These are phyloP conservation scores for Sakesphorus luctuosus DNA, from an alignment of 2,113 vertebrate genomes.

Conservation along the genomic window DNA sequence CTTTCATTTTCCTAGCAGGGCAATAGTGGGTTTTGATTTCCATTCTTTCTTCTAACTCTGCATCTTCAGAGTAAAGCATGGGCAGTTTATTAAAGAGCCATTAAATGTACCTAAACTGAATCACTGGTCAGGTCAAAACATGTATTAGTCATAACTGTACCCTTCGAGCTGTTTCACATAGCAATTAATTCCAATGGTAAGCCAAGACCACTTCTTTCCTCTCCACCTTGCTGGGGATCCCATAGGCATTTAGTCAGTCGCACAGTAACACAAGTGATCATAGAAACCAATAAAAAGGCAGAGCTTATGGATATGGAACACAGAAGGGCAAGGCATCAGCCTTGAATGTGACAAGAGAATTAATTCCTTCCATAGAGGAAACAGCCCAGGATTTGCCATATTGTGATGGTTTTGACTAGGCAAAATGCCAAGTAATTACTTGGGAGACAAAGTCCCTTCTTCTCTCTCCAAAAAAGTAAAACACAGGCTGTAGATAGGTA, in stretches of 20 bases:
- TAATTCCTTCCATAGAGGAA: not conserved
- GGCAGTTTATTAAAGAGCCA: not conserved
- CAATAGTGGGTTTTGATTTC: not conserved
- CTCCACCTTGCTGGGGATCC: not conserved
- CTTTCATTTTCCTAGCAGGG: not conserved
- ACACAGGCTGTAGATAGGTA: too few relatives aligned
- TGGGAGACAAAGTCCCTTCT: too few relatives aligned
- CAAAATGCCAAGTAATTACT: too few relatives aligned
- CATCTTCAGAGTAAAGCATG: not conserved
- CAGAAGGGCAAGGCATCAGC: not conserved
- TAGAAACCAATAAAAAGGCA: not conserved
- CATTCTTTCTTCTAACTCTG: not conserved
- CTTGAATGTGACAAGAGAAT: not conserved
- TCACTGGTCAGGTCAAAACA: not conserved
- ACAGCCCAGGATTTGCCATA: not conserved
- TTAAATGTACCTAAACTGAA: not conserved
- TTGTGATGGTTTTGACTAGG: too few relatives aligned
- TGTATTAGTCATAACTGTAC: not conserved
- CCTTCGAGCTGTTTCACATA: not conserved
- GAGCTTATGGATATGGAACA: not conserved
- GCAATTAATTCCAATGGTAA: not conserved
- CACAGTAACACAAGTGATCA: not conserved
- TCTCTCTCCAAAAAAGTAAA: too few relatives aligned
- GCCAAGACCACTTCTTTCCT: not conserved
- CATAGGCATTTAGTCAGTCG: not conserved